These are phyloP conservation scores for Amblyraja radiata DNA, from an alignment of 2,797 vertebrate genomes.

Conservation along the genomic window DNA sequence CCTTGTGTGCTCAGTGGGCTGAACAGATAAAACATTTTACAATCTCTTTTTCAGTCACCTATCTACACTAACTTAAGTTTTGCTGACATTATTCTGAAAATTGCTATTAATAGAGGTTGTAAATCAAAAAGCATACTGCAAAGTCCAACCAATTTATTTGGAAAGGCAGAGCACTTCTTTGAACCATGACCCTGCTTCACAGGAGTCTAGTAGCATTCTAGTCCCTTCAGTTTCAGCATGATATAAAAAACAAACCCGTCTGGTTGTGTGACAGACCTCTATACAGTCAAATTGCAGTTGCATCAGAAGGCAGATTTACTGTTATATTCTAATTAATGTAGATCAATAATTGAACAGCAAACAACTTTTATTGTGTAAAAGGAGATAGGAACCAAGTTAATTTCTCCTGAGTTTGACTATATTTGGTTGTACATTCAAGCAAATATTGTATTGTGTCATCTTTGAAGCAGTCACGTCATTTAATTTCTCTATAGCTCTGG, in stretches of 20 bases:
- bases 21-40: not conserved
- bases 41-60: not conserved
- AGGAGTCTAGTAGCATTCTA: not conserved
- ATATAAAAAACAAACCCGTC: not conserved
- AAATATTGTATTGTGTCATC: not conserved
- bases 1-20: not conserved
- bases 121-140: not conserved
- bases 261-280: not conserved
- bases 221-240: not conserved
- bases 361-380: not conserved
- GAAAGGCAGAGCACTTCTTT: not conserved
- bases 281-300: too few relatives aligned
- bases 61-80: not conserved
- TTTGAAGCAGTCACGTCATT: not conserved
- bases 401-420: not conserved
- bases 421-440: not conserved
- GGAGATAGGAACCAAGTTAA: not conserved
- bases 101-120: not conserved
- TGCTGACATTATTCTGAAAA: not conserved
- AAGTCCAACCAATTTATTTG: slow-evolving; percentile 22
- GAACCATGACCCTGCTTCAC: not conserved
- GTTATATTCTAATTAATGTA: not conserved
- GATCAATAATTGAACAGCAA: not conserved
- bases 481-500: not conserved
- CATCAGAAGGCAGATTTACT: not conserved